Evolutionary conservation across 2,113 vertebrate genomes (phyloP).

Genomic region (Argyrosomus japonicus): DNA sequence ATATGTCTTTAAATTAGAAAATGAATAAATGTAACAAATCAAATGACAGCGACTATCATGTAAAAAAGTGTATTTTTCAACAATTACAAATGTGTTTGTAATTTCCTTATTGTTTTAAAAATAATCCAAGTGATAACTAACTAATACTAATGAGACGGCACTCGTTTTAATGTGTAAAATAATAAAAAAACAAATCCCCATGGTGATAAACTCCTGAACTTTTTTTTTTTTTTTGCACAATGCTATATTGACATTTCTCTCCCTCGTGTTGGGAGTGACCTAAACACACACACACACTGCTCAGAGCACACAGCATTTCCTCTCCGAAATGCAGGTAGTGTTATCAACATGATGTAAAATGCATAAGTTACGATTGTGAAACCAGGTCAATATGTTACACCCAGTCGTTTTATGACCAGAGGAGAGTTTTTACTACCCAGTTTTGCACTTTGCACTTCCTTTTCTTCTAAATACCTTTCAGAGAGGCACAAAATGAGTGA

Average conservation of each 20-base stretch:
- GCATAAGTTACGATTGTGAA: constrained; percentile 12
- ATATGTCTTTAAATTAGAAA: background rate
- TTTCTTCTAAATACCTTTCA: constrained; percentile 48
- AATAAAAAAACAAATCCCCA: background rate
- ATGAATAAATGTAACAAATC: background rate
- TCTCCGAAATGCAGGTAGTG: constrained; percentile 13
- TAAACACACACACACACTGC: constrained; percentile 31
- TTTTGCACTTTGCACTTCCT: constrained; percentile 61
- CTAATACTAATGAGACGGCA: background rate
- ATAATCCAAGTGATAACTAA: background rate
- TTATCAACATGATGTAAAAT: constrained; percentile 47
- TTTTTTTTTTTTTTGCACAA: background rate
- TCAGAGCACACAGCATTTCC: constrained; percentile 24
- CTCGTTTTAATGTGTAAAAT: background rate
- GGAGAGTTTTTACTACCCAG: constrained; percentile 41
- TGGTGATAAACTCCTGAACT: background rate
- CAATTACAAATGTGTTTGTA: background rate
- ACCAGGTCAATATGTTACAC: constrained; percentile 32
- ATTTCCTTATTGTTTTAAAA: background rate
- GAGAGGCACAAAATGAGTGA: constrained; percentile 42
- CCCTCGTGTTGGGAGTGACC: constrained; percentile 12
- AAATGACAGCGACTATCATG: background rate
- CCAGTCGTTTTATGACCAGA: constrained; percentile 37
- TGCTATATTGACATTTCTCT: background rate
- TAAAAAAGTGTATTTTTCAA: background rate